Evolutionary conservation across 2,797 vertebrate genomes (phyloP).

Genomic region (Sebastes hubbsi): DNA sequence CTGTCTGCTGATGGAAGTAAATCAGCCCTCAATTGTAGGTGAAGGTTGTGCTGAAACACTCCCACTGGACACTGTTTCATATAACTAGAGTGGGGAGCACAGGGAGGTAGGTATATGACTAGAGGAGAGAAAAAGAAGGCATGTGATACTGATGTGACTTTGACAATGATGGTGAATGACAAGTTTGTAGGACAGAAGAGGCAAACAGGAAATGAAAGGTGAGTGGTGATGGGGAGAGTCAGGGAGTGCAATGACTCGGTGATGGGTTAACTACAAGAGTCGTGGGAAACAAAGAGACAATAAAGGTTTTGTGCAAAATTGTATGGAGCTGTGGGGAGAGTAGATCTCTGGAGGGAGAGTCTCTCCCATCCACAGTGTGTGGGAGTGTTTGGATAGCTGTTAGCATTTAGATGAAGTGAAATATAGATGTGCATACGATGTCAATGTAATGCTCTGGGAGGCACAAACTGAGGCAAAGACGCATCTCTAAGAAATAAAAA

Average conservation of each 20-base stretch:
- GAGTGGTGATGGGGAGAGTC: neutral
- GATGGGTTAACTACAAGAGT: neutral
- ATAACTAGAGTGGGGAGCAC: neutral
- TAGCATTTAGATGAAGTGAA: neutral
- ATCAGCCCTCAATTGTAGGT: neutral
- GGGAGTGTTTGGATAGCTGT: neutral
- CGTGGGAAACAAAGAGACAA: neutral
- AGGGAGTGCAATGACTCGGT: neutral
- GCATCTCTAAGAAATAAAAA: neutral
- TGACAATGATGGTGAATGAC: conserved; percentile 27
- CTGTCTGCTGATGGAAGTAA: neutral
- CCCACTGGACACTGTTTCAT: conserved; percentile 1
- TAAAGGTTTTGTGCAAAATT: neutral
- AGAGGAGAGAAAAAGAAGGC: neutral
- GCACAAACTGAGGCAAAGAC: neutral
- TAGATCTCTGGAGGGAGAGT: neutral
- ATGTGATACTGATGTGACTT: conserved; percentile 27
- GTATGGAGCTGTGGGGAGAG: neutral
- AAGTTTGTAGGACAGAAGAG: conserved; percentile 16
- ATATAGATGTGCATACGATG: neutral
- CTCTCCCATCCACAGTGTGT: neutral
- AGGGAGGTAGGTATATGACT: neutral
- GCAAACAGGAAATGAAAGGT: conserved; percentile 1
- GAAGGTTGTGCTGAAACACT: neutral
- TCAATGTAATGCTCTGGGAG: neutral